Evolutionary conservation across 2,888 invertebrate species (phyloP).

Genomic region (Congeria kusceri): DNA sequence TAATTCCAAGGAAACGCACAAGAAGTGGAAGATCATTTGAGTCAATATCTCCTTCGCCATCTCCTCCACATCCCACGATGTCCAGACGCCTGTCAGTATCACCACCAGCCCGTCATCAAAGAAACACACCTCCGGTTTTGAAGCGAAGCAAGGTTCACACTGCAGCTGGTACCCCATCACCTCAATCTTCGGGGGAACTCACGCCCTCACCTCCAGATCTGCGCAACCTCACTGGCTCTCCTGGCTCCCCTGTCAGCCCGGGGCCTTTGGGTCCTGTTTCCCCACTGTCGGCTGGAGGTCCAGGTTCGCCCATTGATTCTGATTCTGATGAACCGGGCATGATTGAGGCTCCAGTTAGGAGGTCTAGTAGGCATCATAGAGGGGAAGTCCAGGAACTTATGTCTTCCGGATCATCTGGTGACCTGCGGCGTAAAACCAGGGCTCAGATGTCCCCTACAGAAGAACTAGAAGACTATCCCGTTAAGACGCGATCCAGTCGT

Average conservation of each 20-base stretch:
- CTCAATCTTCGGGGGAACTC: slow-evolving; percentile 58
- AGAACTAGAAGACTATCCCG: background rate
- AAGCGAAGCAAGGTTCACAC: slow-evolving; percentile 13
- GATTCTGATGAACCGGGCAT: slow-evolving; percentile 27
- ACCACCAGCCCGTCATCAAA: slow-evolving; percentile 41
- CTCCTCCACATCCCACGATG: slow-evolving; percentile 36
- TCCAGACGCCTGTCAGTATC: slow-evolving; percentile 36
- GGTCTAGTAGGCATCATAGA: slow-evolving; percentile 22
- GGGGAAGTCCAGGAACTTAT: background rate
- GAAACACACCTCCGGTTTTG: slow-evolving; percentile 56
- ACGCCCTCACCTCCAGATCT: slow-evolving; percentile 59
- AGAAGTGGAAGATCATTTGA: slow-evolving; percentile 38
- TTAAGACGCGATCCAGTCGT: background rate
- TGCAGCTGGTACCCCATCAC: slow-evolving; percentile 46
- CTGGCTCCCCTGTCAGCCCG: slow-evolving; percentile 43
- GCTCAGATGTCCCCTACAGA: background rate
- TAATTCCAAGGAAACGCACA: slow-evolving; percentile 37
- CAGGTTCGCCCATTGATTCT: slow-evolving; percentile 41
- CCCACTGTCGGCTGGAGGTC: slow-evolving; percentile 15
- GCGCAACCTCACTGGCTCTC: slow-evolving; percentile 28
- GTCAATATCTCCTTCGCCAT: slow-evolving; percentile 59
- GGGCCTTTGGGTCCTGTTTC: slow-evolving; percentile 45
- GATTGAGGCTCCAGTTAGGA: slow-evolving; percentile 14
- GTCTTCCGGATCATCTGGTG: background rate
- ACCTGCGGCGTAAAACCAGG: background rate